Percentiles rank a stretch among this genome's conserved stretches.
These are phyloP conservation scores for Oryctolagus cuniculus DNA, from an alignment of 2,113 vertebrate genomes.

Conservation along the genomic window mOryCun1.1 NC_091443.1:61632001-61632500, in stretches of 20 bases:
- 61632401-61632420: not conserved
- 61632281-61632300: too few species aligned
- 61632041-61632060: conserved; percentile 32
- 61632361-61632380: not conserved
- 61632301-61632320: not conserved
- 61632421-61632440: not conserved
- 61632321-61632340: not conserved
- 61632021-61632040: not conserved
- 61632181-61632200: conserved; percentile 3
- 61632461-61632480: not conserved
- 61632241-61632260: not conserved
- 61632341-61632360: not conserved
- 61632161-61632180: not conserved
- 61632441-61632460: not conserved
- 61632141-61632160: not conserved
- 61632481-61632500: not conserved
- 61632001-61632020: too few species aligned
- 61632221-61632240: not conserved
- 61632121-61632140: not conserved
- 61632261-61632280: too few species aligned
- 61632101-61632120: not conserved
- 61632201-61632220: not conserved
- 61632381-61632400: not conserved
- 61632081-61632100: not conserved
- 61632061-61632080: not conserved